These are phyloP conservation scores for Myrmophylax atrothorax DNA, from an alignment of 2,113 vertebrate genomes.

Conservation along the genomic window DNA sequence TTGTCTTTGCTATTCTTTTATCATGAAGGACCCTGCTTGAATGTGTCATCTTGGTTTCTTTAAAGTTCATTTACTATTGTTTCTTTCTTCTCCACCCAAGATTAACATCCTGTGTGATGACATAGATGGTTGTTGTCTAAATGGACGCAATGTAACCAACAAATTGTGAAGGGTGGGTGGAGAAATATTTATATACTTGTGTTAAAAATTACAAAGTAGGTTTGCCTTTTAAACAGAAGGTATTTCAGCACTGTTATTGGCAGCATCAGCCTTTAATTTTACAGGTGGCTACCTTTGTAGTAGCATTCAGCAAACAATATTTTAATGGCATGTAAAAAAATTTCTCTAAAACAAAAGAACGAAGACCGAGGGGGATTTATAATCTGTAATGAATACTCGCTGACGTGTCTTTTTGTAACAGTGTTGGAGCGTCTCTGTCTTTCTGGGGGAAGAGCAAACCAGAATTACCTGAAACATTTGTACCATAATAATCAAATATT, in stretches of 20 bases:
- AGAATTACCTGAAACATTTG: constrained; percentile 30
- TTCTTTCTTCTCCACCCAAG: constrained; percentile 58
- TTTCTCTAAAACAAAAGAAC: constrained; percentile 47
- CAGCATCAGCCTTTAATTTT: constrained; percentile 64
- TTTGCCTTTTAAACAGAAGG: constrained; percentile 56
- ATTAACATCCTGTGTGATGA: constrained; percentile 66
- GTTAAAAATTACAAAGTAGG: constrained; percentile 59
- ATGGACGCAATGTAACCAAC: constrained; percentile 40
- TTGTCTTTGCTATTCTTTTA: constrained; percentile 48
- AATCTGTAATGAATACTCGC: constrained; percentile 47
- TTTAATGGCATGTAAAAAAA: constrained; percentile 67
- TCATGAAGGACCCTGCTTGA: constrained; percentile 4
- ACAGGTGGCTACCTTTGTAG: constrained; percentile 65
- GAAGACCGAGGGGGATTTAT: neutral
- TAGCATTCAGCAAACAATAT: constrained; percentile 65
- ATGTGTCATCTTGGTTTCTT: constrained; percentile 47
- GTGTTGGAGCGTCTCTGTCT: neutral
- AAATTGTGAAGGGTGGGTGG: constrained; percentile 50
- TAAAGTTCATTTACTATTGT: constrained; percentile 57
- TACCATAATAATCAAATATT: constrained; percentile 19
- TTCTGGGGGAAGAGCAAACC: constrained; percentile 11
- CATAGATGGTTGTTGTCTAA: constrained; percentile 67
- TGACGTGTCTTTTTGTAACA: constrained; percentile 24
- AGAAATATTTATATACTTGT: constrained; percentile 61
- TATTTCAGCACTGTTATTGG: constrained; percentile 50